A percentile compares a stretch with the other conserved stretches of the same genome.
Evolutionary conservation across 2,888 invertebrate genomes (phyloP).

Genomic region (Mayetiola destructor): DNA sequence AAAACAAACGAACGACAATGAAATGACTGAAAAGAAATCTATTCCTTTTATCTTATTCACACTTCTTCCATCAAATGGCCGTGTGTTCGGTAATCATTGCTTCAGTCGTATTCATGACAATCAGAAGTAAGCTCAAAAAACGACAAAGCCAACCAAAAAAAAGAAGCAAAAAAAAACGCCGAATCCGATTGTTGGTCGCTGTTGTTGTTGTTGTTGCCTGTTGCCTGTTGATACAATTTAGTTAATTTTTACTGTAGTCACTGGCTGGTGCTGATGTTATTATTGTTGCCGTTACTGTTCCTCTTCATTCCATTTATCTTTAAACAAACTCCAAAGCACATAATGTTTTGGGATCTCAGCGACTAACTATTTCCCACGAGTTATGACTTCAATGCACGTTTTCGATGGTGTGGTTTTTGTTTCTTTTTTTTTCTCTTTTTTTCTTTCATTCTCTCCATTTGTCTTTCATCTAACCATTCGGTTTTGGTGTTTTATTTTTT

Average conservation of each 20-base stretch:
- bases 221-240: neutral
- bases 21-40: no score
- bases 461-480: constrained; percentile 6
- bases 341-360: constrained; percentile 27
- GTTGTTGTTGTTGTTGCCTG: neutral
- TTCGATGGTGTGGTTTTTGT: constrained; percentile 5
- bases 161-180: no score
- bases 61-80: no score
- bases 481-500: neutral
- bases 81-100: no score
- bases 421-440: neutral
- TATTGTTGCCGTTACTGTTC: neutral
- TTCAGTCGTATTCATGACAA: no score
- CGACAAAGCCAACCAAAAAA: no score
- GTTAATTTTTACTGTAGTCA: neutral
- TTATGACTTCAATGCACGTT: constrained; percentile 12
- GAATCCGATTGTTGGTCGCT: no score
- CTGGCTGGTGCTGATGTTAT: neutral
- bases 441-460: neutral
- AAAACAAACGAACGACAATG: no score
- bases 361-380: constrained; percentile 26
- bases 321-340: neutral
- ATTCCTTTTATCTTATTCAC: no score
- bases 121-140: no score
- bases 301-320: constrained; percentile 7